These are phyloP conservation scores for Malurus alboscapulatus DNA, from an alignment of 2,113 vertebrate species.

Conservation along the genomic window DNA sequence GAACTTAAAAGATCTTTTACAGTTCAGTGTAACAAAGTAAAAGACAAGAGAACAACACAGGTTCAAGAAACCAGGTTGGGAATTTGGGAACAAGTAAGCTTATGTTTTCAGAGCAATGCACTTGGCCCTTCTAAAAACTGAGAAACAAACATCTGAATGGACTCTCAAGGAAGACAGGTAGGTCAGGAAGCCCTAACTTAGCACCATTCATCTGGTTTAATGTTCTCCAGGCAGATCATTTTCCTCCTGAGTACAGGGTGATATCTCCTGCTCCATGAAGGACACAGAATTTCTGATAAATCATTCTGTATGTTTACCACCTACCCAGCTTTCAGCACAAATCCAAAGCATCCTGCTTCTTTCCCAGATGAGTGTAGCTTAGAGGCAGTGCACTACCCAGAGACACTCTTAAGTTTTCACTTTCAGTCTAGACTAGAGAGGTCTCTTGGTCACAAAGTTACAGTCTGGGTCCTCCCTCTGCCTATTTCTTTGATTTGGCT, in stretches of 20 bases:
- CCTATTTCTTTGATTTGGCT: neutral
- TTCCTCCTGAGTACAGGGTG: neutral
- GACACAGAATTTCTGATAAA: neutral
- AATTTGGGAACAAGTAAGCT: neutral
- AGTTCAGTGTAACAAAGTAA: neutral
- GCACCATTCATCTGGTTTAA: neutral
- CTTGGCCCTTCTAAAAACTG: neutral
- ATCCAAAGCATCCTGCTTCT: neutral
- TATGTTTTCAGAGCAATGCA: neutral
- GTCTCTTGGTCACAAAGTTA: neutral
- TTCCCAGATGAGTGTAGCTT: neutral
- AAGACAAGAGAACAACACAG: neutral
- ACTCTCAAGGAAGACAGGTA: neutral
- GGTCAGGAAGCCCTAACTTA: neutral
- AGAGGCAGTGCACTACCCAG: neutral
- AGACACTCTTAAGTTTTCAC: neutral
- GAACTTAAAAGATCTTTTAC: neutral
- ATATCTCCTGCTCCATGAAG: neutral
- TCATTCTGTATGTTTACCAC: neutral
- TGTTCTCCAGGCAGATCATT: neutral
- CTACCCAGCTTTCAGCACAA: neutral
- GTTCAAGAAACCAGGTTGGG: neutral
- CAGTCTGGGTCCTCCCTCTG: neutral
- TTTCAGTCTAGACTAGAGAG: neutral
- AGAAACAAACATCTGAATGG: neutral